Percentiles rank a stretch among this genome's conserved stretches.
These are phyloP conservation scores for Odontomyia ornata DNA, from an alignment of 2,888 invertebrate species.

Conservation along the genomic window DNA sequence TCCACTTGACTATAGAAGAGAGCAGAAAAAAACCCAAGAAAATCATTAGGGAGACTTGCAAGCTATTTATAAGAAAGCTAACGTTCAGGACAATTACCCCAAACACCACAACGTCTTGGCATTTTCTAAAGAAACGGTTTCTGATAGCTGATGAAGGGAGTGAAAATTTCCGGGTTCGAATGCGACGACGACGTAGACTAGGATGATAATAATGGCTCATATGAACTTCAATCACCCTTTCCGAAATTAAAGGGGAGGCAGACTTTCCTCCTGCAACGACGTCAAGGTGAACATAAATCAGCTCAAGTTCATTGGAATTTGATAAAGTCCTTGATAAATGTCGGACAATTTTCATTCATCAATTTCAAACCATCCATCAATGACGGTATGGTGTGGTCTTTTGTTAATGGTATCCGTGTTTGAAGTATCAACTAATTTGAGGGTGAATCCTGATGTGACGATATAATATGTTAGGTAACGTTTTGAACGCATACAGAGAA, in stretches of 20 bases:
- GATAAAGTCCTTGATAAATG: slow-evolving; percentile 50
- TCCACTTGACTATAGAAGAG: not conserved
- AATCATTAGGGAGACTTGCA: not conserved
- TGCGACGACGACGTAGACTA: too few relatives aligned
- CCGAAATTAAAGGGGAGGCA: not conserved
- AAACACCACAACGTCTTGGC: not conserved
- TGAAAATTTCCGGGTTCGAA: not conserved
- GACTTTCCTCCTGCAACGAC: not conserved
- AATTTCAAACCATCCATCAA: slow-evolving; percentile 35
- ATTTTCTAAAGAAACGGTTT: not conserved
- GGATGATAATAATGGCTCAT: not conserved
- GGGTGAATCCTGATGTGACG: not conserved
- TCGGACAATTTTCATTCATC: slow-evolving; percentile 50
- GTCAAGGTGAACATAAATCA: slow-evolving; percentile 47
- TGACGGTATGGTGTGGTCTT: not conserved
- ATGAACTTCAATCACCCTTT: slow-evolving; percentile 1
- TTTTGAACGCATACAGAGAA: too few relatives aligned
- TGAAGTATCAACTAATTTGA: not conserved
- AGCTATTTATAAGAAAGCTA: slow-evolving; percentile 9
- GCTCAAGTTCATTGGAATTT: slow-evolving; percentile 49
- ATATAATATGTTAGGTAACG: not conserved
- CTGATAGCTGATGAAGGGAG: not conserved
- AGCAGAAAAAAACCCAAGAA: not conserved
- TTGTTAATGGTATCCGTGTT: not conserved
- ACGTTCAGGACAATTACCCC: slow-evolving; percentile 40